Percentiles rank a stretch among this genome's conserved stretches.
Evolutionary conservation across 2,888 invertebrate genomes (phyloP).

Genomic region (Ceraclea dissimilis): DNA sequence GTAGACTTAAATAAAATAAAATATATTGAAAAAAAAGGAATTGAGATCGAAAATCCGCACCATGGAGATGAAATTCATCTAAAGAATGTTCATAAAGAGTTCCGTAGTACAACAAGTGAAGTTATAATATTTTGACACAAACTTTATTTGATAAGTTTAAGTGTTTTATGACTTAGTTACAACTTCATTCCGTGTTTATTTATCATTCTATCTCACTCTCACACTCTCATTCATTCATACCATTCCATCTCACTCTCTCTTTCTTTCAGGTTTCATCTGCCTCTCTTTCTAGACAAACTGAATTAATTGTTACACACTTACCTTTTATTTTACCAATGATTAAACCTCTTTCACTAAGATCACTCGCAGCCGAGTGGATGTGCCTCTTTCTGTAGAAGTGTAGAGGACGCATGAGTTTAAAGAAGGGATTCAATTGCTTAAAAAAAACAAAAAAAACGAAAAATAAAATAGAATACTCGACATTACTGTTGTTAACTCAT

Average conservation of each 20-base stretch:
- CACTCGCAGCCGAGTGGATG: too few species aligned
- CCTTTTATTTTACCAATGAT: too few species aligned
- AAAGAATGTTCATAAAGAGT: conserved; percentile 8
- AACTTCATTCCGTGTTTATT: conserved; percentile 18
- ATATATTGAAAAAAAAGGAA: not conserved
- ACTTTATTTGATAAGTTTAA: conserved; percentile 26
- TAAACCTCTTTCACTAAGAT: too few species aligned
- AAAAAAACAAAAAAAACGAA: too few species aligned
- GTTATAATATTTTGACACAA: conserved; percentile 23
- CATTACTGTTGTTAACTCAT: too few species aligned
- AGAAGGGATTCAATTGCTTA: too few species aligned
- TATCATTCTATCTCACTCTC: not conserved
- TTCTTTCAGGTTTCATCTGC: too few species aligned
- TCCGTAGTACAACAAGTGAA: conserved; percentile 1
- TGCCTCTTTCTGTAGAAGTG: too few species aligned
- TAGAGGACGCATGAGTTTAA: too few species aligned
- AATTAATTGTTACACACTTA: too few species aligned
- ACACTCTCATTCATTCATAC: not conserved
- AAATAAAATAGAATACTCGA: too few species aligned
- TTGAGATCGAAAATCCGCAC: conserved; percentile 1
- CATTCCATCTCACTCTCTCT: not conserved
- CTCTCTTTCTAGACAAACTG: too few species aligned
- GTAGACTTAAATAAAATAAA: not conserved
- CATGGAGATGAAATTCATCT: not conserved
- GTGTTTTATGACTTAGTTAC: conserved; percentile 27